Conservation (phyloP, 1,140 invertebrate genomes). For the Hycleus cichorii region DNA sequence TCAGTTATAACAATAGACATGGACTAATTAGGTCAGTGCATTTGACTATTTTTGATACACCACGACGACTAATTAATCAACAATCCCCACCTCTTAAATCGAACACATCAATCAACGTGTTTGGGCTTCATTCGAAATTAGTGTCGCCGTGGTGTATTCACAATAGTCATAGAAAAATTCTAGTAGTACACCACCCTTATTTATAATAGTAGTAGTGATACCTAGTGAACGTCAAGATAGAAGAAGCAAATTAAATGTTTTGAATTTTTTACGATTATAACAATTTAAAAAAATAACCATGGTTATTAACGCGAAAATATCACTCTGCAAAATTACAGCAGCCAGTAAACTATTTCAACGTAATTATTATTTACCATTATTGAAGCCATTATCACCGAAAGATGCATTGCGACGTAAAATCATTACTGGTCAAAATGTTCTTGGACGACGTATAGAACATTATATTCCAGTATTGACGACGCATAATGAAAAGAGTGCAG, state of each 20-base stretch:
- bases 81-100: conserved; percentile 16
- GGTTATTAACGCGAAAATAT: conserved; percentile 45
- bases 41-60: conserved; percentile 21
- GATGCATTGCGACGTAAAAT: conserved; percentile 57
- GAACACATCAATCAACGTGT: conserved; percentile 23
- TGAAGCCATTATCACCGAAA: conserved; percentile 72
- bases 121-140: conserved; percentile 15
- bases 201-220: conserved; percentile 6
- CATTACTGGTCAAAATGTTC: conserved; percentile 43
- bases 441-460: conserved; percentile 44
- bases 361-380: conserved; percentile 73
- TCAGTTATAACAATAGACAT: background rate
- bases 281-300: conserved; percentile 7
- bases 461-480: conserved; percentile 62
- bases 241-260: background rate
- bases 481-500: conserved; percentile 33
- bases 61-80: conserved; percentile 24
- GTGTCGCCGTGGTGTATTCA: conserved; percentile 1
- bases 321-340: conserved; percentile 72
- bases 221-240: background rate
- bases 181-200: conserved; percentile 4
- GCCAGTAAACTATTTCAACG: conserved; percentile 70
- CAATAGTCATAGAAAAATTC: conserved; percentile 6
- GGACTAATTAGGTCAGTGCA: conserved; percentile 27
- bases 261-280: too few species aligned